phyloP scores from a whole-genome alignment of 2,888 invertebrate genomes.

The Phortica okadai region DNA sequence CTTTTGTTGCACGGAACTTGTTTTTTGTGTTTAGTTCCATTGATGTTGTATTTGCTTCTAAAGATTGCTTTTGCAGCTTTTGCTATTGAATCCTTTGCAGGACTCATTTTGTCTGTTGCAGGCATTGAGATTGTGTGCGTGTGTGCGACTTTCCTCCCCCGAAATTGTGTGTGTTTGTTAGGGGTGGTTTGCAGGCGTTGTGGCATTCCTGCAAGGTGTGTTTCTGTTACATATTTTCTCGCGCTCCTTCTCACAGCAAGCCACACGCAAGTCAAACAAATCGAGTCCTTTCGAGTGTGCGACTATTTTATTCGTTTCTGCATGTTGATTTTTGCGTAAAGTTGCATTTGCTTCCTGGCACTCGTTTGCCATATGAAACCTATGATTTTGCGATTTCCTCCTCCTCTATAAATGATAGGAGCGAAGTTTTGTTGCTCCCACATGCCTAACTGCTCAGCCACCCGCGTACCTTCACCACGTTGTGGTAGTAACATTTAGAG shows the following conservation, averaged over 20 bases:
- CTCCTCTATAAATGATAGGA: neutral
- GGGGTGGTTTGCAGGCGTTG: neutral
- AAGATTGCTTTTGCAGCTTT: neutral
- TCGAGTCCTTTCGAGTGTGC: neutral
- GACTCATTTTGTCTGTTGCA: neutral
- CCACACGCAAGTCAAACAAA: neutral
- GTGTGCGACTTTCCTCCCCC: neutral
- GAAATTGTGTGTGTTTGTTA: neutral
- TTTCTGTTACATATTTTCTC: neutral
- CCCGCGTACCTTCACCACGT: neutral
- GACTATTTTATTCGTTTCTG: neutral
- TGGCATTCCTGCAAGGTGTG: neutral
- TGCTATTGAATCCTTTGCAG: neutral
- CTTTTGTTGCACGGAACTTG: neutral
- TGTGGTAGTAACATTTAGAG: neutral
- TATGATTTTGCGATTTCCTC: neutral
- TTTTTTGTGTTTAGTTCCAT: neutral
- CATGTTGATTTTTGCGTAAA: neutral
- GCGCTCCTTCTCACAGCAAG: neutral
- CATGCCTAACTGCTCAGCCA: neutral
- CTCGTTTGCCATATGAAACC: neutral
- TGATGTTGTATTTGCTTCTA: neutral
- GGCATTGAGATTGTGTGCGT: neutral
- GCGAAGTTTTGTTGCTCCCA: neutral
- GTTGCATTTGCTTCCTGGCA: neutral